These are phyloP conservation scores for Axis porcinus DNA, from an alignment of 2,113 vertebrate genomes.

Conservation along the genomic window DNA sequence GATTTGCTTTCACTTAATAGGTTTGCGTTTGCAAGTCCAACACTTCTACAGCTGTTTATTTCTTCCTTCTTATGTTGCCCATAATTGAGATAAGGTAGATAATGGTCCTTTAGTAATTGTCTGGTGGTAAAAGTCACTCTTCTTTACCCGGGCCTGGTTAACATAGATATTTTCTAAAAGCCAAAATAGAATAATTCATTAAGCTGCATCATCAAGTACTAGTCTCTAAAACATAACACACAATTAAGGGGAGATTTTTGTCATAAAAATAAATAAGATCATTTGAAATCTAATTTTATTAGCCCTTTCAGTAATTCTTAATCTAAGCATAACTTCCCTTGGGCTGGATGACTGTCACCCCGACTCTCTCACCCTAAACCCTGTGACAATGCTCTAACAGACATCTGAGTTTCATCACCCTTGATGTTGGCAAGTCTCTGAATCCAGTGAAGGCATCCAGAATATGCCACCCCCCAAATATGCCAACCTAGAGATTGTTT, in stretches of 20 bases:
- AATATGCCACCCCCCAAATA: not conserved
- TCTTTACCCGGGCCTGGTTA: not conserved
- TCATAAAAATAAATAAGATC: conserved; percentile 37
- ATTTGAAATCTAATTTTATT: not conserved
- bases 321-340: not conserved
- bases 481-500: not conserved
- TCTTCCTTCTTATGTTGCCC: not conserved
- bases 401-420: not conserved
- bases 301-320: not conserved
- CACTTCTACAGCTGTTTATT: not conserved
- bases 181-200: conserved; percentile 40
- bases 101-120: conserved; percentile 24
- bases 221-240: conserved; percentile 41
- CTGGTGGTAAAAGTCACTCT: conserved; percentile 9
- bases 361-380: not conserved
- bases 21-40: not conserved
- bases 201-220: conserved; percentile 34
- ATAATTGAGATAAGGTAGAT: conserved; percentile 27
- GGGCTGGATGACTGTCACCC: fast-evolving
- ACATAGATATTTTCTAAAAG: conserved; percentile 44
- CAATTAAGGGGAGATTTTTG: conserved; percentile 38
- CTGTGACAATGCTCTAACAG: fast-evolving
- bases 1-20: not conserved
- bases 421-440: not conserved
- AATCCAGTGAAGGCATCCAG: not conserved